Percentiles rank a stretch among this genome's conserved stretches.
phyloP scores from a whole-genome alignment of 2,113 vertebrate species.

The Plestiodon gilberti region DNA sequence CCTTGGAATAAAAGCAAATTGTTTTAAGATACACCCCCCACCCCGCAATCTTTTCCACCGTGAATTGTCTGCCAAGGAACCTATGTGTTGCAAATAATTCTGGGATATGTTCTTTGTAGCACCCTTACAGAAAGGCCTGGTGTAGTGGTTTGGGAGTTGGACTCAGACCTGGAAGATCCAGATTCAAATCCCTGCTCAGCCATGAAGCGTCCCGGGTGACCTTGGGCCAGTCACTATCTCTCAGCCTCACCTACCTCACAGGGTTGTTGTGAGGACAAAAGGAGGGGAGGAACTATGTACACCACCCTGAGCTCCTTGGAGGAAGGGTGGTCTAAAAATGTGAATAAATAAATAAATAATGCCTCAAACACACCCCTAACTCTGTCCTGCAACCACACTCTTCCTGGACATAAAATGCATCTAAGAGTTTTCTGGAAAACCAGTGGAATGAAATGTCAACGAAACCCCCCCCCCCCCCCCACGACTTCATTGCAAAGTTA shows the following conservation, averaged over 20 bases:
- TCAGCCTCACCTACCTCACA: too few relatives aligned
- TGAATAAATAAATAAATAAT: too few relatives aligned
- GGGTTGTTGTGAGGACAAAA: too few relatives aligned
- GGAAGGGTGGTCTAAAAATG: too few relatives aligned
- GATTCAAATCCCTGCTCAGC: too few relatives aligned
- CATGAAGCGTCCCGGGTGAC: too few relatives aligned
- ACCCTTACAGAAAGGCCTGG: too few relatives aligned
- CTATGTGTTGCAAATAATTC: neutral
- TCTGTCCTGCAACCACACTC: neutral
- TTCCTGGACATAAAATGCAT: neutral
- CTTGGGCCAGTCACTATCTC: too few relatives aligned
- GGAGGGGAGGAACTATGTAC: too few relatives aligned
- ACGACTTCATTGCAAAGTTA: conserved; percentile 38
- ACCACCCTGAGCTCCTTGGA: too few relatives aligned
- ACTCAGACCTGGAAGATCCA: too few relatives aligned
- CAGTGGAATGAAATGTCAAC: neutral
- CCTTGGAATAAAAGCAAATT: neutral
- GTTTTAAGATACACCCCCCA: neutral
- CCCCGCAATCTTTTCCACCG: neutral
- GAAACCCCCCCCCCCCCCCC: neutral
- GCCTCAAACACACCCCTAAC: neutral
- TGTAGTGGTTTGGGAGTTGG: too few relatives aligned
- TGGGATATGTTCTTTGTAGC: neutral
- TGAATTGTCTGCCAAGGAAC: neutral
- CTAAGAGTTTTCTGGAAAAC: neutral